Conservation (phyloP, 2,888 invertebrate genomes). For the Cheilosia pagana region DNA sequence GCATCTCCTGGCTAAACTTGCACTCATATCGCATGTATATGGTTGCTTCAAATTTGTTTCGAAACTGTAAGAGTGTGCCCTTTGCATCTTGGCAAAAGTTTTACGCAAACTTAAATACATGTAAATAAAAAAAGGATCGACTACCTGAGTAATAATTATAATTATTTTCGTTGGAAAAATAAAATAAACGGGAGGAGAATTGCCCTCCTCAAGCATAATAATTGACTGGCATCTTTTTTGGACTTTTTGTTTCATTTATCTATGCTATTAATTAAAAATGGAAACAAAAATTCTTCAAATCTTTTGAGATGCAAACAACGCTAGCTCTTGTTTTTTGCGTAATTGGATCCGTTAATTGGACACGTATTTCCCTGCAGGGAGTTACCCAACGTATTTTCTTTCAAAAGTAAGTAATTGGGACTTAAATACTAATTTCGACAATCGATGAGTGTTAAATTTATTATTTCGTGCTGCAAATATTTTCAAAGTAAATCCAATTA, state of each 20-base stretch:
- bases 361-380: slow-evolving; percentile 29
- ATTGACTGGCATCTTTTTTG: slow-evolving; percentile 33
- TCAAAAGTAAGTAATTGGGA: too few relatives aligned
- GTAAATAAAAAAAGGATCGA: neutral
- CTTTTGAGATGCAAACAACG: slow-evolving; percentile 29
- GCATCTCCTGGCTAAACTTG: too few relatives aligned
- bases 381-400: slow-evolving; percentile 11
- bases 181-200: neutral
- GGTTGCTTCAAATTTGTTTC: too few relatives aligned
- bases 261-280: slow-evolving; percentile 57
- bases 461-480: too few relatives aligned
- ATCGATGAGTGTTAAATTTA: too few relatives aligned
- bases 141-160: too few relatives aligned
- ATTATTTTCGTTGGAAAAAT: neutral
- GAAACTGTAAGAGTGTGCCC: too few relatives aligned
- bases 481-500: too few relatives aligned
- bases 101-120: neutral
- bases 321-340: slow-evolving; percentile 14
- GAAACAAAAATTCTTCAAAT: slow-evolving; percentile 22
- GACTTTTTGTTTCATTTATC: slow-evolving; percentile 2
- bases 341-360: slow-evolving; percentile 70
- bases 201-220: slow-evolving; percentile 7
- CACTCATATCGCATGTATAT: too few relatives aligned
- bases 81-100: slow-evolving; percentile 1
- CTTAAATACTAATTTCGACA: too few relatives aligned